Base-by-base conservation (phyloP, 2,797 vertebrate species). In the Silurus aristotelis region DNA sequence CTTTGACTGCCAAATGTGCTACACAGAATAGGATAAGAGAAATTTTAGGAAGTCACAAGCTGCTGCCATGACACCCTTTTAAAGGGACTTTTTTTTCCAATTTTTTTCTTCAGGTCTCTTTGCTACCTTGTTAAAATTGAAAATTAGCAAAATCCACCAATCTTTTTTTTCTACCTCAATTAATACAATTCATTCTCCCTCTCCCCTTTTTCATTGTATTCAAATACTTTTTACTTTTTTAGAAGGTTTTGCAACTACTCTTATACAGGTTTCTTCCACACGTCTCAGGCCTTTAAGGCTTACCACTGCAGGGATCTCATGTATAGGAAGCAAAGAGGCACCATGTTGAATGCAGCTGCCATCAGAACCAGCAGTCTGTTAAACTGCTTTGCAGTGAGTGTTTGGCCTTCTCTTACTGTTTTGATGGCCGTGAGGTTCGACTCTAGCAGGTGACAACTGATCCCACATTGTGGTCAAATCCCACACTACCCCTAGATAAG, bases 1-100 rank as follows among this genome's bases (percentile, higher is more conserved):
- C 25, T 8, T 77, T 61, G 76, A 61, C 76, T 43, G 19, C 58
- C 56, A 78, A 58, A 78, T 78, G 76, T 43, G 76, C 58, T 60
- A 43, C 6, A 6, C 19, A 19, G 56, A 27, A 43, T 43, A 10
- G n/a, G 12, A 31, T 61, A 58, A 46, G 58, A 22, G 12, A 78
- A 78, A 78, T 31, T 61, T 10, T 58, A 43, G 76, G 43, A 22
- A 13, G 43, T 61, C 58, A 78, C 58, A 78, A 78, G 9, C 43
- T 78, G 56, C 75, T 77, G 75, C 55, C 56, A 77, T 38, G 72
- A 73, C 25, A 56, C 7, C 13, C 71, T 73, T 73, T 13, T 73
- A 15, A 52, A 52, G 52, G 19, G 15, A 75, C n/a, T 75, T 15
- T 15, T 25, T 75, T 15, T 15, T 25, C 38, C 25, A n/a, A 78